A percentile compares a stretch with the other conserved stretches of the same genome.
Evolutionary conservation across 2,888 invertebrate species (phyloP).

Genomic region (Melitaea athalia): DNA sequence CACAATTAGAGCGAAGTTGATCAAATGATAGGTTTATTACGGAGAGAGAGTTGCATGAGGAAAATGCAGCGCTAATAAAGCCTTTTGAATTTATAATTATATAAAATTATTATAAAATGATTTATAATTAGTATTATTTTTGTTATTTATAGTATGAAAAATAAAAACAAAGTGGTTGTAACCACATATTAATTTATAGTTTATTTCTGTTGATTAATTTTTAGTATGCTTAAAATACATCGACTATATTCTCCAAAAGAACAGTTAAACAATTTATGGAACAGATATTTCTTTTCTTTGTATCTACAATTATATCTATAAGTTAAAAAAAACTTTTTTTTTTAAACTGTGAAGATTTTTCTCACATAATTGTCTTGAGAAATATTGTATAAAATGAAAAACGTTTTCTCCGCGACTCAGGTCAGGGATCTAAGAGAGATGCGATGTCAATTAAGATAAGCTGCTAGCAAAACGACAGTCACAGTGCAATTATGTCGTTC

Average conservation of each 20-base stretch:
- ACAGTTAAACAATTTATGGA: too few species aligned
- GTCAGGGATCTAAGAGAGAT: slow-evolving; percentile 74
- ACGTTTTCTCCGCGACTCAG: slow-evolving; percentile 73
- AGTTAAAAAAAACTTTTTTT: neutral
- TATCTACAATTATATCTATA: neutral
- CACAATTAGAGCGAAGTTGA: slow-evolving; percentile 70
- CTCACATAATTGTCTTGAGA: slow-evolving; percentile 61
- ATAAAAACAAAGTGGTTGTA: neutral
- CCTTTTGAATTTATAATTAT: slow-evolving; percentile 9
- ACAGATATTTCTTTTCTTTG: neutral
- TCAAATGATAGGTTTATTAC: slow-evolving; percentile 66
- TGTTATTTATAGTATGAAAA: too few species aligned
- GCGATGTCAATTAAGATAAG: slow-evolving; percentile 78
- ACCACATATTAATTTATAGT: neutral
- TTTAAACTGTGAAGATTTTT: slow-evolving; percentile 51
- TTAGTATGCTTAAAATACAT: too few species aligned
- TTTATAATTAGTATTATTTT: neutral
- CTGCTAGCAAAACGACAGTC: slow-evolving; percentile 69
- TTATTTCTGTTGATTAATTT: neutral
- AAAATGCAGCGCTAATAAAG: slow-evolving; percentile 19
- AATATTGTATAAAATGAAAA: slow-evolving; percentile 72
- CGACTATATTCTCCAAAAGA: too few species aligned
- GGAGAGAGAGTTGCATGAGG: slow-evolving; percentile 65
- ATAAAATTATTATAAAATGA: neutral
- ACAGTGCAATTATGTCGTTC: slow-evolving; percentile 76